Evolutionary conservation across 2,797 vertebrate species (phyloP).

Genomic region (Esox lucius): DNA sequence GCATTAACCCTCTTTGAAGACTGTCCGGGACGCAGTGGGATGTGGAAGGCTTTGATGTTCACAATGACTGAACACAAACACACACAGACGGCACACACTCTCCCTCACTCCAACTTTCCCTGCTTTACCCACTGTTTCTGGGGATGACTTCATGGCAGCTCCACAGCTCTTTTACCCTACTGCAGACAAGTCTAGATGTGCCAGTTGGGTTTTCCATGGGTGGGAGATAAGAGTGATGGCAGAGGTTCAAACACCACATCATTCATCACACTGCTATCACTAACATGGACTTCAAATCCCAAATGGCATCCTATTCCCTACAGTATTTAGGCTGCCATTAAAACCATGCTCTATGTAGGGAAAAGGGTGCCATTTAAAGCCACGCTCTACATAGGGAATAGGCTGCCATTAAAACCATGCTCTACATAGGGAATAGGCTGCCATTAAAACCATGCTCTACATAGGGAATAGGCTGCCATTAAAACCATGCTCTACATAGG

Average conservation of each 20-base stretch:
- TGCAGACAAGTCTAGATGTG: constrained; percentile 16
- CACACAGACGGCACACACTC: not conserved
- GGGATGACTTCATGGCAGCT: not conserved
- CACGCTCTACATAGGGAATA: not conserved
- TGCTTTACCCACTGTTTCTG: constrained; percentile 7
- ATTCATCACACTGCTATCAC: too few relatives aligned
- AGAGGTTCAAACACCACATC: too few relatives aligned
- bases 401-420: not conserved
- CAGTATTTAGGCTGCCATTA: not conserved
- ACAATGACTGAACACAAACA: constrained; percentile 12
- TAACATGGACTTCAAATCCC: not conserved
- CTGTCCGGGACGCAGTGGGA: not conserved
- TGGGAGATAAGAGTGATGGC: not conserved
- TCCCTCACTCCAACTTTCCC: not conserved
- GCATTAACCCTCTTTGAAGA: constrained; percentile 19
- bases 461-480: not conserved
- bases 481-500: not conserved
- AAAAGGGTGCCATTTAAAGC: not conserved
- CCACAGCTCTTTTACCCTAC: constrained; percentile 11
- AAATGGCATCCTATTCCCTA: not conserved
- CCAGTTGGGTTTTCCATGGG: not conserved
- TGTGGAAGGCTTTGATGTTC: constrained; percentile 18
- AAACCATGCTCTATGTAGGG: not conserved
- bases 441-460: not conserved
- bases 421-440: not conserved